A percentile compares a stretch with the other conserved stretches of the same genome.
Conservation (phyloP, 2,113 vertebrate species). For the Platichthys stellatus region DNA sequence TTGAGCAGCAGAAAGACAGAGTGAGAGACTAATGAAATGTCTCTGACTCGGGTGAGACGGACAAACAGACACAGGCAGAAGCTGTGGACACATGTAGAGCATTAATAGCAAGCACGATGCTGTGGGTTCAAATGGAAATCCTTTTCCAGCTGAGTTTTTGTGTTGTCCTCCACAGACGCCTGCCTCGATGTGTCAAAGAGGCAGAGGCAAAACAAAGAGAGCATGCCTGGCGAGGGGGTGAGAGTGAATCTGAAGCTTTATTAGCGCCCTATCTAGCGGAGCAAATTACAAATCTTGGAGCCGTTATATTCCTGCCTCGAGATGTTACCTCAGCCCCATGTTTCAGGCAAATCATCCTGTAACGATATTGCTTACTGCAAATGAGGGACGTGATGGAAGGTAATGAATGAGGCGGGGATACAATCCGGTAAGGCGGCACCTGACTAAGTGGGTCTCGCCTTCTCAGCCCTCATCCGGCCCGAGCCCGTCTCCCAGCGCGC, state of each 20-base stretch:
- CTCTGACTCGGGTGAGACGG: not conserved
- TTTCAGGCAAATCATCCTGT: slow-evolving; percentile 71
- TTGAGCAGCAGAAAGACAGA: not conserved
- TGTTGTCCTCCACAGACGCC: slow-evolving; percentile 36
- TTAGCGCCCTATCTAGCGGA: slow-evolving; percentile 62
- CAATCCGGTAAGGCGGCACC: slow-evolving; percentile 72
- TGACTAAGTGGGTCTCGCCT: slow-evolving; percentile 75
- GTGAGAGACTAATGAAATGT: not conserved
- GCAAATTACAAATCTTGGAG: slow-evolving; percentile 67
- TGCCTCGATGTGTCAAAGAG: slow-evolving; percentile 23
- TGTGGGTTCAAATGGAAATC: slow-evolving; percentile 30
- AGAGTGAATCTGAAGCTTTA: slow-evolving; percentile 63
- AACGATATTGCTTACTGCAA: slow-evolving; percentile 76
- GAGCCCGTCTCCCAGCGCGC: slow-evolving; percentile 55
- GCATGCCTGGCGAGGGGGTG: slow-evolving; percentile 13
- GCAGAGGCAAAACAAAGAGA: slow-evolving; percentile 50
- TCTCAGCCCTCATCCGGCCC: slow-evolving; percentile 72
- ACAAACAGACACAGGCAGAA: slow-evolving; percentile 1
- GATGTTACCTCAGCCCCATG: slow-evolving; percentile 57
- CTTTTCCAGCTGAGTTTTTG: slow-evolving; percentile 17
- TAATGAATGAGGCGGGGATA: slow-evolving; percentile 74
- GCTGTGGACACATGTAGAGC: slow-evolving; percentile 25
- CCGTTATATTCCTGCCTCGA: slow-evolving; percentile 62
- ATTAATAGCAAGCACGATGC: slow-evolving; percentile 47
- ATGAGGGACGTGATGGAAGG: slow-evolving; percentile 68